Percentiles rank a stretch among this genome's conserved stretches.
These are phyloP conservation scores for Mimachlamys varia DNA, from an alignment of 2,888 invertebrate species.

Conservation along the genomic window DNA sequence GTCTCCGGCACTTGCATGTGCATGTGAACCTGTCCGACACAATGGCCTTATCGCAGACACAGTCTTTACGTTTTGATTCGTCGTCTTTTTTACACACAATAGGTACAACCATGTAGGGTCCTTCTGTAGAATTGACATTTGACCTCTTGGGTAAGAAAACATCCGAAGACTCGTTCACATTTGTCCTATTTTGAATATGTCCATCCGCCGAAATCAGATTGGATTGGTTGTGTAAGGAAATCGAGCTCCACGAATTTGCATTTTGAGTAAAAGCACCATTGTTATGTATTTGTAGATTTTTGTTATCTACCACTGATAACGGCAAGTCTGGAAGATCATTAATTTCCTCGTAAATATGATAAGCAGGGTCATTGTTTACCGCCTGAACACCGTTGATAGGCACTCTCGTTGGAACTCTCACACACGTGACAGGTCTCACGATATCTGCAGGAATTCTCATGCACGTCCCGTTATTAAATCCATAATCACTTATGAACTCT, in stretches of 20 bases:
- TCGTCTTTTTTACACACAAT: conserved; percentile 17
- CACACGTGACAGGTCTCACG: not conserved
- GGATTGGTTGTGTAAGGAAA: not conserved
- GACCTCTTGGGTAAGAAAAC: not conserved
- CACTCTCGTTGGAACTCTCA: conserved; percentile 15
- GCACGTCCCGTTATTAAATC: conserved; percentile 37
- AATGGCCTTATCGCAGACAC: not conserved
- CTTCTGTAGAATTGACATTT: conserved; percentile 28
- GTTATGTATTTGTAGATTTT: not conserved
- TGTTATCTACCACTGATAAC: conserved; percentile 23
- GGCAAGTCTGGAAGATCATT: conserved; percentile 45
- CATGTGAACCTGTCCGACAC: not conserved
- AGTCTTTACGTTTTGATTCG: not conserved
- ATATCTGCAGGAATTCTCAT: conserved; percentile 3
- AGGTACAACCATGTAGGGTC: conserved; percentile 49
- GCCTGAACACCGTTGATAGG: not conserved
- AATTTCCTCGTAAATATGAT: conserved; percentile 49
- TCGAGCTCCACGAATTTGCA: not conserved
- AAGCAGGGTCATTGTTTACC: conserved; percentile 30
- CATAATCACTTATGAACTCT: conserved; percentile 37
- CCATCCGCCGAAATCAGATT: not conserved
- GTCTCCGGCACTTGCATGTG: conserved; percentile 12
- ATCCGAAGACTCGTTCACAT: not conserved
- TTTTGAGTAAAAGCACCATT: conserved; percentile 19
- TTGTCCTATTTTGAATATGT: not conserved